Base-by-base conservation (phyloP, 2,888 invertebrate species). In the Ectemnius cavifrons region DNA sequence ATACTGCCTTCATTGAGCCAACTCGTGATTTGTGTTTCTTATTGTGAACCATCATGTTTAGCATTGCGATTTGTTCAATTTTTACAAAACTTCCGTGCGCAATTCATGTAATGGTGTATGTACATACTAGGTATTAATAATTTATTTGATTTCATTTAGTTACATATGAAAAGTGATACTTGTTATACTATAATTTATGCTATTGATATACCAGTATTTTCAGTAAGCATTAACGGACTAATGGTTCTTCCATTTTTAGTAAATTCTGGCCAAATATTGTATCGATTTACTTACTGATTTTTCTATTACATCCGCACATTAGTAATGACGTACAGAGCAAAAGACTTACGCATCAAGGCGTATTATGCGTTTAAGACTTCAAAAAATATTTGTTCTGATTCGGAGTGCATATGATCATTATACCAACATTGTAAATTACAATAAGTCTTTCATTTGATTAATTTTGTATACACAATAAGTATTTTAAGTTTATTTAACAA, bases 71-170 rank as follows among this genome's bases (percentile, higher is more conserved):
- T 37, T 37, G 37, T 37, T 37, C 37, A 37, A 79, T 79, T 78
- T 76, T 73, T 73, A 71, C 2, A 14, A 71, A 0, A 18, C 68
- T 68, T 69, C 67, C 63, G 49, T 62, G 63, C 67, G 65, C 37
- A 37, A 27, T 68, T 74, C 74, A 4, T 75, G 57, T 71, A 71
- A 71, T 59, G 59, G 27, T 60, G 61, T 79, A 69, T 72, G 73
- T 70, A 78, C 71, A 78, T 49, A 72, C 71, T 75, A 77, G 76
- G 62, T 60, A 20, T 56, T 82, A 80, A 28, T 82, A 78, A 82
- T 71, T 82, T 82, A 82, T 82, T 82, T 49, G 37, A 37, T 37
- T 37, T 37, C 23, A 37, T 68, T 81, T 57, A 57, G 68, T 77
- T 79, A 65, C 57, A 47, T 60, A 73, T 47, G 61, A 77, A 37